Conservation (phyloP, 2,797 vertebrate species). For the Pteropus rufus region DNA sequence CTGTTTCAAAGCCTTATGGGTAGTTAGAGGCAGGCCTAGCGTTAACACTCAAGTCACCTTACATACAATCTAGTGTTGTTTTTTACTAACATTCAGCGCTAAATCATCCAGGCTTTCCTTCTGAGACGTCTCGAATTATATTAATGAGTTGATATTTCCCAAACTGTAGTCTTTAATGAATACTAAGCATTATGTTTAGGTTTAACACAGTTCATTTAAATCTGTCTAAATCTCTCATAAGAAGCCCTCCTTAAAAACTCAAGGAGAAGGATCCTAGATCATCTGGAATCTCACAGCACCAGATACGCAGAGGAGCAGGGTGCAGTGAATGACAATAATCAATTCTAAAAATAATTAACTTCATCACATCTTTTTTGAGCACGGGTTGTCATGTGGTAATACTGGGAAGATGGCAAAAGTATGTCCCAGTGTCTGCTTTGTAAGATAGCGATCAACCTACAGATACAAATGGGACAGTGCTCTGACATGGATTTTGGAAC, state of each 20-base stretch:
- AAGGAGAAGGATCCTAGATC: neutral
- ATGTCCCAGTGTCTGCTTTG: neutral
- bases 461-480: neutral
- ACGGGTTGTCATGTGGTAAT: neutral
- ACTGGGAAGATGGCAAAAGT: neutral
- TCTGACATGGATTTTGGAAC: neutral
- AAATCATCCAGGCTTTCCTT: neutral
- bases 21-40: neutral
- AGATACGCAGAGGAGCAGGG: neutral
- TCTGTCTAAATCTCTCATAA: neutral
- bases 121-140: neutral
- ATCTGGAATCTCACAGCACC: neutral
- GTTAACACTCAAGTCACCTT: neutral
- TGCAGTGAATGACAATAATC: neutral
- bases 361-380: neutral
- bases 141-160: neutral
- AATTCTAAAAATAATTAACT: constrained; percentile 13
- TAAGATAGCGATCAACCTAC: neutral
- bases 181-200: neutral
- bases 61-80: neutral
- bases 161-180: neutral
- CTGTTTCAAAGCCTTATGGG: neutral
- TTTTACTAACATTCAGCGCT: neutral
- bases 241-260: neutral
- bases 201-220: neutral